Evolutionary conservation across 2,113 vertebrate genomes (phyloP), one percentile per base, ranked within the genome.

Genomic region (Microcebus jonahi): DNA sequence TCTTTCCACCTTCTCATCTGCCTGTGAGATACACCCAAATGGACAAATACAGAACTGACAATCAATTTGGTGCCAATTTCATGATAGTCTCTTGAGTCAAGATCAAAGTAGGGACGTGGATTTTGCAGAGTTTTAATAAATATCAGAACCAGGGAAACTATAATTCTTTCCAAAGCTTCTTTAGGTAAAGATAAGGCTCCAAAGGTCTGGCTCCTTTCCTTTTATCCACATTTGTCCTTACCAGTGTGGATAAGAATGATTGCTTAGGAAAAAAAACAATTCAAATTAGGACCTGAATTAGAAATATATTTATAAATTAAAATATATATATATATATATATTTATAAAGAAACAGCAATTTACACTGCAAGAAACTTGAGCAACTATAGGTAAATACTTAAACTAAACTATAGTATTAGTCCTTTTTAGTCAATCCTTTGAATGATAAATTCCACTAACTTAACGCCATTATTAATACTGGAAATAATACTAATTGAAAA

Each of bases 71-170:
- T 71, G 14, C 4, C 65, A 73, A 82, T 57, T 70, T 90, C 81
- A 63, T 77, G 53, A 68, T 14, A 77, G 67, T 92, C 39, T 88
- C 50, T 81, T 76, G 42, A 85, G 27, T 59, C n/a, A 82, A 95
- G 39, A 97, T 95, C 86, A 92, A 92, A 95, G 59, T 34, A 45
- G 0, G 27, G 61, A 73, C 77, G 88, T 31, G 25, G n/a, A 95
- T 89, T 96, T 67, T 81, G 59, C 29, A 39, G 17, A 80, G n/a
- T 76, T 94, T 96, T 91, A 70, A 93, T 91, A 91, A 96, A 77
- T 42, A 77, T 83, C 88, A 85, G 80, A 91, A 90, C 2, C 42
- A 94, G 20, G 48, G 21, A 92, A 50, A 48, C 31, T 57, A 57
- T 6, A 94, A 48, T 88, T 94, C 14, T 93, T 96, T 86, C 83